Evolutionary conservation across 1,140 invertebrate species (phyloP).

Genomic region (Platyscapa corneri): DNA sequence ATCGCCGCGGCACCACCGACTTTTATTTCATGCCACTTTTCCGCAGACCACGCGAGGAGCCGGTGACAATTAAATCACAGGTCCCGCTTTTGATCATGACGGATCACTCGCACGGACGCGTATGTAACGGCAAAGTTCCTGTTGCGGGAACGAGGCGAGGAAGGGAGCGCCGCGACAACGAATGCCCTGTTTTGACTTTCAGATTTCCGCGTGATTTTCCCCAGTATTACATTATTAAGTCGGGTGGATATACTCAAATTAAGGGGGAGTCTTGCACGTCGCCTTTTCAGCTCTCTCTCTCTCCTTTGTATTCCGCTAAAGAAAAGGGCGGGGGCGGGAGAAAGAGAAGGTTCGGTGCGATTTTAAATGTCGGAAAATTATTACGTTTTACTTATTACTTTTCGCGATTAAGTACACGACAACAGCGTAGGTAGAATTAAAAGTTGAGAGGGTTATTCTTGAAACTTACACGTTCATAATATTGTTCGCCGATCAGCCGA

Average conservation of each 20-base stretch:
- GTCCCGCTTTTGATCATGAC: slow-evolving; percentile 70
- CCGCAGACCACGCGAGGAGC: slow-evolving; percentile 46
- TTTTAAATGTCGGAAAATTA: slow-evolving; percentile 29
- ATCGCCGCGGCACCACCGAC: slow-evolving; percentile 11
- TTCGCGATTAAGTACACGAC: background rate
- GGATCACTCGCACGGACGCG: slow-evolving; percentile 63
- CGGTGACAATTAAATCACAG: slow-evolving; percentile 73
- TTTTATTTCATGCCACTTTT: slow-evolving; percentile 54
- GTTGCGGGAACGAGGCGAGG: slow-evolving; percentile 13
- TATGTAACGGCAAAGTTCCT: slow-evolving; percentile 48
- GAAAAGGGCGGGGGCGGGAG: no score
- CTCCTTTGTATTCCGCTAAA: background rate
- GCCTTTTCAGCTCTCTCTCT: slow-evolving; percentile 50
- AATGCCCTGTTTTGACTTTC: slow-evolving; percentile 57
- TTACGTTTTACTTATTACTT: slow-evolving; percentile 37
- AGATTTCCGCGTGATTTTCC: slow-evolving; percentile 59
- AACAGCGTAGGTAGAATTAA: background rate
- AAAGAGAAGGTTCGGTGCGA: slow-evolving; percentile 38
- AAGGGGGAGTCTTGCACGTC: slow-evolving; percentile 7
- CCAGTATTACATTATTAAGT: slow-evolving; percentile 40
- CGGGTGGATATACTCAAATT: slow-evolving; percentile 18
- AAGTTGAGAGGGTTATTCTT: background rate
- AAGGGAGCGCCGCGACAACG: background rate
- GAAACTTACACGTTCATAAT: slow-evolving; percentile 4
- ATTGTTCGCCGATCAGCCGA: background rate